phyloP scores from a whole-genome alignment of 2,113 vertebrate genomes.

The Nipponia nippon region DNA sequence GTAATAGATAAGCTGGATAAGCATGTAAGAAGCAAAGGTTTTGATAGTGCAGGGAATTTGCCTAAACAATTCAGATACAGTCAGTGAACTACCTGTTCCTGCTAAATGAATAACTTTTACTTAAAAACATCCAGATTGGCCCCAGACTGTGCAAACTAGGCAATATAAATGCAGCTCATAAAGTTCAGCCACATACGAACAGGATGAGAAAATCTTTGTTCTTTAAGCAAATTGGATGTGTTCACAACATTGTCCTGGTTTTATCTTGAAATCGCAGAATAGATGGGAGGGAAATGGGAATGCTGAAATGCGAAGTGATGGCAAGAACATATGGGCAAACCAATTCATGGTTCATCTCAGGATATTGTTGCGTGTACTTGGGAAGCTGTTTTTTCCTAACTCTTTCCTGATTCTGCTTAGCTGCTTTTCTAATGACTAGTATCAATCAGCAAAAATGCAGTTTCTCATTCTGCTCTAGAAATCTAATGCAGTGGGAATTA shows the following conservation, averaged over 20 bases:
- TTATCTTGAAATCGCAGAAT: neutral
- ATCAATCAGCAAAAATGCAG: neutral
- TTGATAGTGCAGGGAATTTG: neutral
- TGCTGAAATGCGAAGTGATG: neutral
- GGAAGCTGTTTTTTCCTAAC: neutral
- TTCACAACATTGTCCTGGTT: neutral
- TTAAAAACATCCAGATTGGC: neutral
- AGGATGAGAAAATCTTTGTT: neutral
- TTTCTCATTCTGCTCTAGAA: neutral
- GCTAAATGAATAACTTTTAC: neutral
- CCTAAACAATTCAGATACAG: neutral
- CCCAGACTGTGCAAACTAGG: neutral
- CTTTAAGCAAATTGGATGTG: neutral
- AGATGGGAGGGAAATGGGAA: neutral
- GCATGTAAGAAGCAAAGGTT: neutral
- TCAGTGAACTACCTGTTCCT: neutral
- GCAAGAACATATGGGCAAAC: neutral
- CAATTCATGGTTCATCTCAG: neutral
- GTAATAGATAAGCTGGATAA: neutral
- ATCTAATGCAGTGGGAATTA: neutral
- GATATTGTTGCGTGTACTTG: neutral
- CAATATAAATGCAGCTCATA: neutral
- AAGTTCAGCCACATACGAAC: neutral
- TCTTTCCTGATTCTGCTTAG: neutral
- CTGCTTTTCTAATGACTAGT: neutral